Percentiles rank a stretch among this genome's conserved stretches.
These are phyloP conservation scores for Papilio polyxenes DNA, from an alignment of 1,140 invertebrate genomes.

Conservation along the genomic window DNA sequence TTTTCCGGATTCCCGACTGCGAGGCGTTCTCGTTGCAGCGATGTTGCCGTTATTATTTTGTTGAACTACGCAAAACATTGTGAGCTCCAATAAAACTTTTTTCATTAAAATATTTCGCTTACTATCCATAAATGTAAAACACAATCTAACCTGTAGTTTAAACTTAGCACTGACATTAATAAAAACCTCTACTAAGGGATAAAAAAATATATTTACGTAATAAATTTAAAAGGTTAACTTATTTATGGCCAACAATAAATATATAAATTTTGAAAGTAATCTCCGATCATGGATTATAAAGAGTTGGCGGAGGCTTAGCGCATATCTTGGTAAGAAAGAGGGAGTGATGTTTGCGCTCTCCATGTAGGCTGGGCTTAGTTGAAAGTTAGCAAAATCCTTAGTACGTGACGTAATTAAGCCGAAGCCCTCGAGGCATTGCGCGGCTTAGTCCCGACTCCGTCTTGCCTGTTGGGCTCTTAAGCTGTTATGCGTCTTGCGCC, in stretches of 20 bases:
- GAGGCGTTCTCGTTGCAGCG: not conserved
- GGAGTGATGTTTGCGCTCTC: constrained; percentile 58
- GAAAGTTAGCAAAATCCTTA: constrained; percentile 70
- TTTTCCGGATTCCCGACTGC: constrained; percentile 9
- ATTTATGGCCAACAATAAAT: not conserved
- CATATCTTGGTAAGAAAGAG: constrained; percentile 61
- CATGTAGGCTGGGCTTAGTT: constrained; percentile 68
- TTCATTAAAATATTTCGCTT: not conserved
- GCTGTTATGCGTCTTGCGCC: constrained; percentile 9
- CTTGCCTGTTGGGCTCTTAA: constrained; percentile 26
- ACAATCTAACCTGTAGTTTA: not conserved
- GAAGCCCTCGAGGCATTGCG: constrained; percentile 52
- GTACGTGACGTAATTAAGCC: constrained; percentile 74
- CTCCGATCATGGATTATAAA: constrained; percentile 58
- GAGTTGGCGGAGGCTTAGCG: constrained; percentile 60
- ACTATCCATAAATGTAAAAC: constrained; percentile 26
- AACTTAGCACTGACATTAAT: not conserved
- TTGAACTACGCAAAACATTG: not conserved
- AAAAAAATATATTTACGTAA: not conserved
- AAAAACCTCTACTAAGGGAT: no score
- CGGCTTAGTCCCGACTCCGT: constrained; percentile 52
- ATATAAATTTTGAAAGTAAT: constrained; percentile 41
- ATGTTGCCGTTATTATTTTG: constrained; percentile 13
- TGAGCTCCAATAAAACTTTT: constrained; percentile 3
- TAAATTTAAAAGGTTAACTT: not conserved